Percentiles rank a stretch among this genome's conserved stretches.
Conservation (phyloP, 1,140 invertebrate species). For the Grapholita molesta region DNA sequence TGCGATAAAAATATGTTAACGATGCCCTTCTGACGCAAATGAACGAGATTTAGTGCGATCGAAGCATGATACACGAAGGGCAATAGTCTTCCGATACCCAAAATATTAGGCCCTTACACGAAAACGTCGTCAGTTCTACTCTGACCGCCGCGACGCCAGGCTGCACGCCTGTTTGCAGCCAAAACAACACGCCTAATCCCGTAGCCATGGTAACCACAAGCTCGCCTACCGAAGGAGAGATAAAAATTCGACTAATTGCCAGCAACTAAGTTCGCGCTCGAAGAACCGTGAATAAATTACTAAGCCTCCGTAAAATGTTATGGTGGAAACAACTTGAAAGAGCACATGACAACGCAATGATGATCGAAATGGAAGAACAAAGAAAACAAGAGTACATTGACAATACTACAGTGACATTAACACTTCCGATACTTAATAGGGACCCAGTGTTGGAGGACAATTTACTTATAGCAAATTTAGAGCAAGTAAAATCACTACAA, state of each 20-base stretch:
- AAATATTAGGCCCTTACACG: slow-evolving; percentile 46
- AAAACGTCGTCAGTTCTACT: slow-evolving; percentile 60
- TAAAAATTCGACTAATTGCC: slow-evolving; percentile 21
- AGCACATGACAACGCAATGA: slow-evolving; percentile 54
- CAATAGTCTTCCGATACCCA: slow-evolving; percentile 53
- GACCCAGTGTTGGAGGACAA: slow-evolving; percentile 62
- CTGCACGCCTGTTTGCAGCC: slow-evolving; percentile 25
- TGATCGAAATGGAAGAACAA: slow-evolving; percentile 65
- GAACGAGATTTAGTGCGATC: slow-evolving; percentile 50
- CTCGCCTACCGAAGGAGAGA: slow-evolving; percentile 22
- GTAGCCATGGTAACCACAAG: slow-evolving; percentile 59
- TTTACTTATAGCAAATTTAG: slow-evolving; percentile 64
- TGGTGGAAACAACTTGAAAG: slow-evolving; percentile 71
- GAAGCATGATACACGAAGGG: slow-evolving; percentile 48
- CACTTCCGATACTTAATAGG: slow-evolving; percentile 49
- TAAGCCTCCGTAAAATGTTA: slow-evolving; percentile 54
- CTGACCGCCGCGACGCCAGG: slow-evolving; percentile 48
- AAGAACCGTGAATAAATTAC: neutral
- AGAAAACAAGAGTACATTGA: slow-evolving; percentile 44
- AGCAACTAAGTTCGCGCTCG: neutral
- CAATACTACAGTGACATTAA: slow-evolving; percentile 54
- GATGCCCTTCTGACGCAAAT: slow-evolving; percentile 52
- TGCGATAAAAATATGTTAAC: slow-evolving; percentile 28
- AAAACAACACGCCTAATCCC: slow-evolving; percentile 22
- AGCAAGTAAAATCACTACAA: slow-evolving; percentile 80